These are phyloP conservation scores for Limonius californicus DNA, from an alignment of 1,140 invertebrate genomes.

Conservation along the genomic window DNA sequence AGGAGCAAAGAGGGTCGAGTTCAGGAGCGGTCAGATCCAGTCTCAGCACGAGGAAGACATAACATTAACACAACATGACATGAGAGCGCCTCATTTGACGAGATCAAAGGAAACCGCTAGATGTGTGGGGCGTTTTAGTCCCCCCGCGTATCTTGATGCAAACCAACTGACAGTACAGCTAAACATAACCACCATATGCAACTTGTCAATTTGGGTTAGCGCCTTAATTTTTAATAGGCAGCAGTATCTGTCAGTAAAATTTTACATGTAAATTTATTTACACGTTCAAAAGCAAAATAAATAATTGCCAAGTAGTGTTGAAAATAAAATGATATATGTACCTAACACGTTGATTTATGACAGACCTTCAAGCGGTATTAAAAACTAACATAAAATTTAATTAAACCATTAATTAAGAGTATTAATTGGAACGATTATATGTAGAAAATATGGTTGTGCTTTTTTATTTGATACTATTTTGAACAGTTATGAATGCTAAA, in stretches of 20 bases:
- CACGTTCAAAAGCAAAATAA: background rate
- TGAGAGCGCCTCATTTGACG: conserved; percentile 41
- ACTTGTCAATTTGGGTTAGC: conserved; percentile 33
- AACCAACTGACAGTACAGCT: conserved; percentile 31
- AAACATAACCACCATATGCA: conserved; percentile 37
- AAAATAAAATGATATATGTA: background rate
- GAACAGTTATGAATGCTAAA: no score
- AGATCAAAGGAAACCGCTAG: conserved; percentile 37
- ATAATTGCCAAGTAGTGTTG: background rate
- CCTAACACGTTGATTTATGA: background rate
- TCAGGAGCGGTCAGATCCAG: conserved; percentile 35
- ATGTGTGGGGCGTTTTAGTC: conserved; percentile 22
- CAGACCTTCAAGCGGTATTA: background rate
- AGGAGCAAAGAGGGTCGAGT: conserved; percentile 22
- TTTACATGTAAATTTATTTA: conserved; percentile 4
- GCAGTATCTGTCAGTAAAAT: background rate
- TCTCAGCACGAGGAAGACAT: conserved; percentile 33
- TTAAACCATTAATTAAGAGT: background rate
- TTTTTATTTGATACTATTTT: no score
- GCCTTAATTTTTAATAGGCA: conserved; percentile 25
- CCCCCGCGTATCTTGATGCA: conserved; percentile 25
- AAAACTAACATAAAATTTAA: background rate
- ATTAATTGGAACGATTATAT: no score
- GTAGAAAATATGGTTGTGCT: no score
- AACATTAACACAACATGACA: conserved; percentile 41